phyloP scores from a whole-genome alignment of 1,140 invertebrate genomes.

The Drosophila ohnishii region DNA sequence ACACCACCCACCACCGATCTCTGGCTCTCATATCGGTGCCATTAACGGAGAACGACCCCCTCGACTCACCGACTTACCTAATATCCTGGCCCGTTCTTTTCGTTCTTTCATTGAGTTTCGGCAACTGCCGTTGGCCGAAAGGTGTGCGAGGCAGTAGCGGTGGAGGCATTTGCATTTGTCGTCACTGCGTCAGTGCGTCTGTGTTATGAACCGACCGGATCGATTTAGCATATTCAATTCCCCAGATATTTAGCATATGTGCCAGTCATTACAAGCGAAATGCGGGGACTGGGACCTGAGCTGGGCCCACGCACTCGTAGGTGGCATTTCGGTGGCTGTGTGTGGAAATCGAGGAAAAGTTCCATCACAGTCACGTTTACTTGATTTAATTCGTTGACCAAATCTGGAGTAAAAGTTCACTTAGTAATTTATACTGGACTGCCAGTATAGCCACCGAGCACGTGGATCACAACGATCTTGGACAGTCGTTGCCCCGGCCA shows the following conservation, averaged over 20 bases:
- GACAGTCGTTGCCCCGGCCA: slow-evolving; percentile 11
- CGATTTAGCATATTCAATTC: slow-evolving; percentile 70
- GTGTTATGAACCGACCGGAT: slow-evolving; percentile 53
- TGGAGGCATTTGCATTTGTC: slow-evolving; percentile 58
- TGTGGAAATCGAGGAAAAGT: slow-evolving; percentile 77
- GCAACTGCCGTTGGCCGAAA: slow-evolving; percentile 48
- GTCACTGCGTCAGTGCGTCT: slow-evolving; percentile 51
- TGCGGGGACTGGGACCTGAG: slow-evolving; percentile 10
- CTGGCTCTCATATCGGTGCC: slow-evolving; percentile 42
- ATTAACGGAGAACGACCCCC: slow-evolving; percentile 56
- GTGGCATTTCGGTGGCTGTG: slow-evolving; percentile 28
- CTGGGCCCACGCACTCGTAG: slow-evolving; percentile 22
- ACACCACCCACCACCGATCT: background rate
- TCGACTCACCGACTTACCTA: slow-evolving; percentile 51
- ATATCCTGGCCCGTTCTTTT: slow-evolving; percentile 51
- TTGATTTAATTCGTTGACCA: slow-evolving; percentile 67
- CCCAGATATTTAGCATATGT: slow-evolving; percentile 62
- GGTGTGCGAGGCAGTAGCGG: background rate
- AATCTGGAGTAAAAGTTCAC: slow-evolving; percentile 79
- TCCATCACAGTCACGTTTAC: slow-evolving; percentile 69
- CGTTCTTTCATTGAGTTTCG: slow-evolving; percentile 64
- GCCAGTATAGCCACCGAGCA: slow-evolving; percentile 31
- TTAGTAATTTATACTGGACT: slow-evolving; percentile 62
- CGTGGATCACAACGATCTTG: slow-evolving; percentile 53
- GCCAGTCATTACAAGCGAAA: slow-evolving; percentile 54